A percentile compares a stretch with the other conserved stretches of the same genome.
These are phyloP conservation scores for Zeugodacus cucurbitae DNA, from an alignment of 1,140 invertebrate genomes.

Conservation along the genomic window DNA sequence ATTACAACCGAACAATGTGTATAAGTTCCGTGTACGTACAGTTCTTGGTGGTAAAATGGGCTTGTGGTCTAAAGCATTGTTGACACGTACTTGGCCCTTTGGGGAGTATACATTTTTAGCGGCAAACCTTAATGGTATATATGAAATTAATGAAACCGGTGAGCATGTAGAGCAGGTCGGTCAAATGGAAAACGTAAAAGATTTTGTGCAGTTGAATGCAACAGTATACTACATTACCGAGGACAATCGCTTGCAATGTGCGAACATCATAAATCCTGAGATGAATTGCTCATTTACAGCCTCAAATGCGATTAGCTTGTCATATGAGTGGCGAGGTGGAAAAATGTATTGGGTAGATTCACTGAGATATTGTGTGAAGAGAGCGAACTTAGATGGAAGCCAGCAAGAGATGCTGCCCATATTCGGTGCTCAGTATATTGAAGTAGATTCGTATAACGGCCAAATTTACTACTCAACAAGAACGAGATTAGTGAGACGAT, in stretches of 20 bases:
- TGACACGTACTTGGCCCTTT: constrained; percentile 73
- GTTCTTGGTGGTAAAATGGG: constrained; percentile 69
- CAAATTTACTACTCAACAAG: constrained; percentile 90
- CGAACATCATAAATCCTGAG: constrained; percentile 51
- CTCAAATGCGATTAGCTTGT: constrained; percentile 77
- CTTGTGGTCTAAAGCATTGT: constrained; percentile 82
- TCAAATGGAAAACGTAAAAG: constrained; percentile 47
- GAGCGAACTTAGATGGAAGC: constrained; percentile 49
- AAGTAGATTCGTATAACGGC: constrained; percentile 83
- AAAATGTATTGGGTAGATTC: constrained; percentile 86
- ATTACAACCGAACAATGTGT: constrained; percentile 79
- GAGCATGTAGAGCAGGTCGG: constrained; percentile 68
- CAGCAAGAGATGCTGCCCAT: constrained; percentile 51
- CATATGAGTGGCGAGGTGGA: constrained; percentile 88
- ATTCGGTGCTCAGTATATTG: constrained; percentile 73
- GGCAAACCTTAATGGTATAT: constrained; percentile 76
- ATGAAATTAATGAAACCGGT: constrained; percentile 78
- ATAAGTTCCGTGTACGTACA: constrained; percentile 75
- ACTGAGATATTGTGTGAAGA: constrained; percentile 50
- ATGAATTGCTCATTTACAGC: constrained; percentile 45
- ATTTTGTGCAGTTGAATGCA: constrained; percentile 52
- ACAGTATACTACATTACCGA: constrained; percentile 52
- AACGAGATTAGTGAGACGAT: constrained; percentile 81
- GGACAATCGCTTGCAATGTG: constrained; percentile 48
- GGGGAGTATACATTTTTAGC: constrained; percentile 69